These are phyloP conservation scores for Mesoligia furuncula DNA, from an alignment of 2,888 invertebrate species.

Conservation along the genomic window DNA sequence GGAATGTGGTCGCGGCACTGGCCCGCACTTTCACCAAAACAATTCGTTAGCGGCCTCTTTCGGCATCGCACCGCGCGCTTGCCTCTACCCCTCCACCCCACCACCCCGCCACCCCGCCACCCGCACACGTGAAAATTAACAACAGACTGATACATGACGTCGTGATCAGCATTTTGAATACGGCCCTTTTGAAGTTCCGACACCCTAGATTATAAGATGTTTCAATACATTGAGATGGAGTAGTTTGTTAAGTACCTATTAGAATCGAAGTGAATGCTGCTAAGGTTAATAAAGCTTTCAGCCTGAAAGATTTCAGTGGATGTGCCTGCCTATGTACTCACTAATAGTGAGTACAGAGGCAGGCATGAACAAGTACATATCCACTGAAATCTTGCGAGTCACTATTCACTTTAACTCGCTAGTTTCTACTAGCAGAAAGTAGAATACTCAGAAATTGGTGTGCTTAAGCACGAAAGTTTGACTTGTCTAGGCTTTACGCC, in stretches of 20 bases:
- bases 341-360: no score
- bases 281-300: conserved; percentile 15
- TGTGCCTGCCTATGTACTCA: not conserved
- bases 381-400: no score
- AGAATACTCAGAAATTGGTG: not conserved
- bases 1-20: conserved; percentile 90
- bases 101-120: conserved; percentile 80
- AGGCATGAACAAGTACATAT: no score
- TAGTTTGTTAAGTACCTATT: conserved; percentile 18
- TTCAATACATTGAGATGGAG: conserved; percentile 44
- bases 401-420: not conserved
- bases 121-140: conserved; percentile 88
- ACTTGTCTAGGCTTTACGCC: not conserved
- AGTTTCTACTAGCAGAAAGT: not conserved
- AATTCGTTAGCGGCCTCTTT: conserved; percentile 90
- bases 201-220: conserved; percentile 67
- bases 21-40: conserved; percentile 91
- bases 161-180: conserved; percentile 82
- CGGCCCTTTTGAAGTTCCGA: conserved; percentile 79
- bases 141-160: conserved; percentile 84
- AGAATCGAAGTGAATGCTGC: not conserved
- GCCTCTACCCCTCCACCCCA: conserved; percentile 73
- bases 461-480: not conserved
- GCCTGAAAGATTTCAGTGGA: conserved; percentile 1
- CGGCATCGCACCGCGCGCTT: conserved; percentile 86